Evolutionary conservation across 2,113 vertebrate genomes (phyloP), one percentile per base, ranked within the genome.

Genomic region (Leptocoma aspasia): DNA sequence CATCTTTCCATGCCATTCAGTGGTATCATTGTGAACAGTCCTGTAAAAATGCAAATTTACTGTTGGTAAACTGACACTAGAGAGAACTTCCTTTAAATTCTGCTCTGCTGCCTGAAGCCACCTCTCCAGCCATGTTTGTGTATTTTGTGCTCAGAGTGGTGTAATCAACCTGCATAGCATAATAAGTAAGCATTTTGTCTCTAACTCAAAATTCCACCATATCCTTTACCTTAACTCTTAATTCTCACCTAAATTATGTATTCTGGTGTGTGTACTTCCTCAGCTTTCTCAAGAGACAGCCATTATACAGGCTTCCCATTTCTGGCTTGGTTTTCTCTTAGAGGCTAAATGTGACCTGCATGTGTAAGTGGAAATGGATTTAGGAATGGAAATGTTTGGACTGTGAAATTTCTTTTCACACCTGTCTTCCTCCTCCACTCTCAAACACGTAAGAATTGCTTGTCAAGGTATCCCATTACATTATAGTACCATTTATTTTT

Each of bases 391-490:
- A 68, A 12, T 42, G 30, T 76, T 63, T 71, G 39, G 39, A 42
- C 57, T 0, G 0, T 63, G 47, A 18, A 59, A 20, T 79, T 82
- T 45, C 11, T 89, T 71, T 89, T 77, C 41, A 53, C 0, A 0
- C 15, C 9, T n/a, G 28, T 56, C 27, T 9, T 91, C n/a, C 69
- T 86, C 13, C 6, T 56, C 13, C 7, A 27, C 17, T 81, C 22
- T 73, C 22, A 45, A 84, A 41, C 6, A 10, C 12, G 7, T 30
- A 47, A 60, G 22, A 69, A 73, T 86, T 66, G 13, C 35, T 68
- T 54, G 57, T 61, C 30, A 82, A 24, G 52, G 26, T 54, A 42
- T 12, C 6, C 28, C 8, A 8, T 14, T 73, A 33, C 13, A 6
- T 31, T 21, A 16, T 73, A 35, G 11, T 71, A 26, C 27, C 2